Conservation (phyloP, 2,113 vertebrate species). For the Podarcis raffonei region DNA sequence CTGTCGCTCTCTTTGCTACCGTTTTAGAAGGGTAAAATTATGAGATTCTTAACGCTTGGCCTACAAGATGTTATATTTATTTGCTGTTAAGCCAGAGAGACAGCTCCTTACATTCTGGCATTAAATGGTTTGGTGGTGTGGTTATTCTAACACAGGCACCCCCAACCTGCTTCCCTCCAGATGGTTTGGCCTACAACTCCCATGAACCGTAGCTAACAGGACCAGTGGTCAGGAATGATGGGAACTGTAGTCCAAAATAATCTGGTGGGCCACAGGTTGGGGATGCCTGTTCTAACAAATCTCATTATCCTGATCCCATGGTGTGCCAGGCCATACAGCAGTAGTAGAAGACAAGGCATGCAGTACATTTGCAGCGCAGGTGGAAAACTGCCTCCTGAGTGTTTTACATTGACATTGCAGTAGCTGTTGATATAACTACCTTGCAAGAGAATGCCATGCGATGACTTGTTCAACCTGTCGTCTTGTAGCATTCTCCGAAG, state of each 20-base stretch:
- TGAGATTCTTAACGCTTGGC: background rate
- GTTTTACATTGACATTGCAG: background rate
- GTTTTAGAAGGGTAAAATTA: background rate
- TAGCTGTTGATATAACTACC: background rate
- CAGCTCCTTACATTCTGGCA: background rate
- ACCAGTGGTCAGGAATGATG: too few species aligned
- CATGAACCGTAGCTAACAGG: too few species aligned
- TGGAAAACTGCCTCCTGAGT: background rate
- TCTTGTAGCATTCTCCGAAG: background rate
- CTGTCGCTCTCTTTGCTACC: too few species aligned
- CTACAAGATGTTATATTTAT: background rate
- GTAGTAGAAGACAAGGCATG: background rate
- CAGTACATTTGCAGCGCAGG: background rate
- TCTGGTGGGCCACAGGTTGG: too few species aligned
- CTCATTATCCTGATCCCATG: background rate
- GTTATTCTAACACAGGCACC: too few species aligned
- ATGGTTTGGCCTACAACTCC: too few species aligned
- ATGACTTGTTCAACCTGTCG: background rate
- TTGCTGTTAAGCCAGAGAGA: background rate
- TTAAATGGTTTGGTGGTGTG: background rate
- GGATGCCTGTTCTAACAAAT: too few species aligned
- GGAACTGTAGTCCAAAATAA: too few species aligned
- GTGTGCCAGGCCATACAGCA: background rate
- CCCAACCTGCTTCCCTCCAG: too few species aligned
- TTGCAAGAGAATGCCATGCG: too few species aligned